Percentiles rank a stretch among this genome's conserved stretches.
Conservation (phyloP, 2,888 invertebrate species). For the Hirtodrosophila cameraria region DNA sequence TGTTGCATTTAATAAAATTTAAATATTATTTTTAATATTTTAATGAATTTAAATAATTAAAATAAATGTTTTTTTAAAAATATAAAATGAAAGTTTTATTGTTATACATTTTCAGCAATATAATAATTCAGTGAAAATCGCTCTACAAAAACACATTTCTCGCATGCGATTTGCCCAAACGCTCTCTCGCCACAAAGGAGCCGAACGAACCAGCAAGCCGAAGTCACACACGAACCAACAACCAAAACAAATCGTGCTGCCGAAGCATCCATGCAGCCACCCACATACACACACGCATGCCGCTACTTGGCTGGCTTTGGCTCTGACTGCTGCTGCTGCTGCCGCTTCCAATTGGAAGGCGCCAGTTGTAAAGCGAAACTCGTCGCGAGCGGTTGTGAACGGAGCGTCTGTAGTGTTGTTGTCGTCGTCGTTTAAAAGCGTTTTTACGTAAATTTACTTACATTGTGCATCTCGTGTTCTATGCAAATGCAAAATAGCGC, state of each 20-base stretch:
- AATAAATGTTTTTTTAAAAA: neutral
- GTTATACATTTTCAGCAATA: too few relatives aligned
- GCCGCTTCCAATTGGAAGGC: constrained; percentile 61
- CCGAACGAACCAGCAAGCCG: constrained; percentile 13
- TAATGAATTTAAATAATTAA: neutral
- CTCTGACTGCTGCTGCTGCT: constrained; percentile 35
- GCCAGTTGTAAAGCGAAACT: constrained; percentile 75
- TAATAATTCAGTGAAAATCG: too few relatives aligned
- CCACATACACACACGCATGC: constrained; percentile 52
- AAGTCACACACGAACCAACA: constrained; percentile 28
- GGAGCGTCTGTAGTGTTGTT: constrained; percentile 29
- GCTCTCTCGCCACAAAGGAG: constrained; percentile 21
- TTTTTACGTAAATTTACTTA: constrained; percentile 60
- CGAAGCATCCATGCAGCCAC: constrained; percentile 54
- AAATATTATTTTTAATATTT: neutral
- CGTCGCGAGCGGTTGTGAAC: constrained; percentile 70
- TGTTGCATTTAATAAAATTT: neutral
- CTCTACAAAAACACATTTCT: constrained; percentile 16
- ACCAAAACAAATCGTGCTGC: constrained; percentile 24
- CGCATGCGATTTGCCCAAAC: constrained; percentile 57
- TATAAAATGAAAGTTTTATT: neutral
- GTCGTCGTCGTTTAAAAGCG: constrained; percentile 8
- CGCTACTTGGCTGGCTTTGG: constrained; percentile 25
- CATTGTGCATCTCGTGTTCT: constrained; percentile 14
- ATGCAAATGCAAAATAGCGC: constrained; percentile 36